Evolutionary conservation across 2,113 vertebrate species (phyloP).

Genomic region (Barbus barbus): DNA sequence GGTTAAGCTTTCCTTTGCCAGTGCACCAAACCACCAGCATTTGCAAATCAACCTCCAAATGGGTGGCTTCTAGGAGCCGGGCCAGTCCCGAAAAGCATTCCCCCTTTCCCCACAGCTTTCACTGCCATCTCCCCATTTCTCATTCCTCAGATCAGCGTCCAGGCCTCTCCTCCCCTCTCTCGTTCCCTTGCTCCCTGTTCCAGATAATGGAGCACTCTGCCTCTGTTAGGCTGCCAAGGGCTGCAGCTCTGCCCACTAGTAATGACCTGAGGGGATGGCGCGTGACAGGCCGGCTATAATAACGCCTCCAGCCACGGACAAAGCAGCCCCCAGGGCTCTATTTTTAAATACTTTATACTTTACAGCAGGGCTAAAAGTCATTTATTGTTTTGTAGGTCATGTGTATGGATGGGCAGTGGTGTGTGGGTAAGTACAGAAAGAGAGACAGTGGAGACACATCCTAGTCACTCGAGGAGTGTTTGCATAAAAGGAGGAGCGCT

Average conservation of each 20-base stretch:
- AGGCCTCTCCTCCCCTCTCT: conserved; percentile 54
- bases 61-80: conserved; percentile 65
- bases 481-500: conserved; percentile 32
- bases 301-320: conserved; percentile 80
- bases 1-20: conserved; percentile 73
- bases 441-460: conserved; percentile 38
- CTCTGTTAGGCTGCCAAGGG: conserved; percentile 76
- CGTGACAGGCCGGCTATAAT: conserved; percentile 80
- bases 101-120: conserved; percentile 61
- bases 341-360: conserved; percentile 85
- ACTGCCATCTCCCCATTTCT: conserved; percentile 70
- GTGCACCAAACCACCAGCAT: conserved; percentile 56
- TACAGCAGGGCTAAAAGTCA: conserved; percentile 71
- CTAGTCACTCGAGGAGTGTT: conserved; percentile 41
- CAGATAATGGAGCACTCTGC: conserved; percentile 75
- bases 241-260: conserved; percentile 74
- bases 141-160: conserved; percentile 63
- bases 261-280: conserved; percentile 82
- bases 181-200: conserved; percentile 67
- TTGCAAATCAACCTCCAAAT: conserved; percentile 65
- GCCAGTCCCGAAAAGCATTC: conserved; percentile 66
- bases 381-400: conserved; percentile 74
- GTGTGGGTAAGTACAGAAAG: conserved; percentile 42
- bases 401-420: conserved; percentile 49
- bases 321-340: conserved; percentile 81